Base-by-base conservation (phyloP, 1,140 invertebrate genomes). In the Macrotrachela quadricornifera region DNA sequence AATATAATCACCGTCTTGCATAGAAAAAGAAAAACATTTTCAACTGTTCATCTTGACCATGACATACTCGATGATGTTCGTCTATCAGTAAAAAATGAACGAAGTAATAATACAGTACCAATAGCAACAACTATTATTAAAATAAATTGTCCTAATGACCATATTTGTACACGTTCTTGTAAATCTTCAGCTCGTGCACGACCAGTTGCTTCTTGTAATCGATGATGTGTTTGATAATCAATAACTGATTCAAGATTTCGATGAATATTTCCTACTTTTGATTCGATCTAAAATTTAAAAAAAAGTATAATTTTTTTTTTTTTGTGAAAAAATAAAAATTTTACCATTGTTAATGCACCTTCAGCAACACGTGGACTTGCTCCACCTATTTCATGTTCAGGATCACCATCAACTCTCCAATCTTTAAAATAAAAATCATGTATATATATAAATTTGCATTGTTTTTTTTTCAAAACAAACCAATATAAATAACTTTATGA, bases 401-500 rank as follows among this genome's bases (percentile, higher is more conserved):
- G 70, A 68, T 95, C 87, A 38, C 91, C 85, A 1, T 88, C 88
- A 39, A 90, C 83, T 79, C 90, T 84, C 59, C 95, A 84, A 68
- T 96, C 91, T 80, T 97, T 85, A 69, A 96, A 8, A 30, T 4
- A 30, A 30, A 30, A 8, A 30, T 30, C 21, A 30, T 30, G 3
- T 30, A 4, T 30, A 30, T 4, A 4, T 30, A 30, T 30, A 30
- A 2, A 8, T 30, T 30, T 30, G n/a, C n/a, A n/a, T 30, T 30
- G 21, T 30, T 30, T 30, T 2, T 30, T 30, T n/a, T n/a, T n/a
- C n/a, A n/a, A n/a, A n/a, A n/a, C 59, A 95, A 84, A 68, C 96
- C 91, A 80, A 99, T 85, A 69, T 97, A 99, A 12, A 99, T 84
- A 55, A 96, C 76, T 74, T 99, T 99, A 63, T 99, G 92, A n/a